A percentile compares a stretch with the other conserved stretches of the same genome.
Conservation (phyloP, 2,888 invertebrate genomes). For the Ectemnius cavifrons region DNA sequence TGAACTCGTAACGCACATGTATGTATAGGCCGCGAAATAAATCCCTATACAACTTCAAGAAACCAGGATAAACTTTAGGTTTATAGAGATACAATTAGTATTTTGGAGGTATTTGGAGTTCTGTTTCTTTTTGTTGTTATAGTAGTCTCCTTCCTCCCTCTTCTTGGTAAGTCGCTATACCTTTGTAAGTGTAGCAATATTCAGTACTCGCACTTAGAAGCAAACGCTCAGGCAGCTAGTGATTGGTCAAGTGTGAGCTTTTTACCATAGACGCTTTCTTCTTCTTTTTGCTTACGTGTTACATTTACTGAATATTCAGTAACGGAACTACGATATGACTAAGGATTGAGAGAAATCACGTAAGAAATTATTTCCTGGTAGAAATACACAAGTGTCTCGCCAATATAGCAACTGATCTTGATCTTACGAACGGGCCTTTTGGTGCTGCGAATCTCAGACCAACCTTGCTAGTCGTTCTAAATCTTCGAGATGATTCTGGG, state of each 20-base stretch:
- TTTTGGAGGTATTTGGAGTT: conserved; percentile 26
- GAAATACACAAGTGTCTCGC: conserved; percentile 34
- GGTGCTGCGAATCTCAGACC: conserved; percentile 1
- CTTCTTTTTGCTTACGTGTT: conserved; percentile 31
- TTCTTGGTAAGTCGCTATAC: conserved; percentile 41
- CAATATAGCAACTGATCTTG: conserved; percentile 19
- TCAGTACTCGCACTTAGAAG: conserved; percentile 65
- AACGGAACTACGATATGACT: conserved; percentile 68
- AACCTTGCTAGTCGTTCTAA: conserved; percentile 14
- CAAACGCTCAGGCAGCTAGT: conserved; percentile 75
- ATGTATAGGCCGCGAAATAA: conserved; percentile 54
- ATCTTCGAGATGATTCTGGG: conserved; percentile 17
- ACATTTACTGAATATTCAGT: conserved; percentile 39
- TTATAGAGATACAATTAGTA: too few relatives aligned
- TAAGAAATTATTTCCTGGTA: conserved; percentile 48
- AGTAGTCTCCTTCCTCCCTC: conserved; percentile 27
- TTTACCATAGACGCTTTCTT: conserved; percentile 50
- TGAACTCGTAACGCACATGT: conserved; percentile 30
- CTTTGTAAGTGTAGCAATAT: conserved; percentile 57
- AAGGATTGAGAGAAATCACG: conserved; percentile 56
- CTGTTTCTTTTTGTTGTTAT: conserved; percentile 17
- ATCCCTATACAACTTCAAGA: conserved; percentile 43
- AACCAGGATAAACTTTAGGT: conserved; percentile 29
- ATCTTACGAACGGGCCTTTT: conserved; percentile 14
- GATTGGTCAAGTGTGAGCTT: conserved; percentile 75